Percentiles rank a stretch among this genome's conserved stretches.
Conservation (phyloP, 2,888 invertebrate species). For the Griposia aprilina region DNA sequence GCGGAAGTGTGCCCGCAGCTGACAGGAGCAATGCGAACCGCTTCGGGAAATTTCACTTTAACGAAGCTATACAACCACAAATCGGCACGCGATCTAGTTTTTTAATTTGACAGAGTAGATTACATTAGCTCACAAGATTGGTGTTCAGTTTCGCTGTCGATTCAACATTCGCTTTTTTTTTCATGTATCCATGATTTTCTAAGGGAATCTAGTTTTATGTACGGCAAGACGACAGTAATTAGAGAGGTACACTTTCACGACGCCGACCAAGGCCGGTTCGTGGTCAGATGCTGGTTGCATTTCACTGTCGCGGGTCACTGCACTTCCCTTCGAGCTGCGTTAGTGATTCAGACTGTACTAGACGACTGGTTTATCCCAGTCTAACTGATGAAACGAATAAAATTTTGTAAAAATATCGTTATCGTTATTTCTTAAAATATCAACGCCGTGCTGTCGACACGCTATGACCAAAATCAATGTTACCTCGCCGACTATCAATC, state of each 20-base stretch:
- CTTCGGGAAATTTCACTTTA: conserved; percentile 75
- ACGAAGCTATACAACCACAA: conserved; percentile 67
- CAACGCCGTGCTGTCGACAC: conserved; percentile 21
- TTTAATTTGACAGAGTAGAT: conserved; percentile 50
- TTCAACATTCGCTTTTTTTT: conserved; percentile 46
- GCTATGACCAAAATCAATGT: conserved; percentile 37
- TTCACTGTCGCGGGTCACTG: conserved; percentile 86
- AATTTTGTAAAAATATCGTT: conserved; percentile 5
- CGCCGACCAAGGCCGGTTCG: conserved; percentile 72
- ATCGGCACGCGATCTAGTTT: conserved; percentile 72
- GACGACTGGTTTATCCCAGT: conserved; percentile 25
- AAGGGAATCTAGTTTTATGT: conserved; percentile 66
- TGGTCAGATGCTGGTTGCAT: conserved; percentile 80
- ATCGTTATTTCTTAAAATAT: conserved; percentile 15
- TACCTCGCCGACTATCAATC: conserved; percentile 43
- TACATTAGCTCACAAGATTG: conserved; percentile 50
- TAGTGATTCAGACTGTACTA: conserved; percentile 33
- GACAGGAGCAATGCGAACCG: conserved; percentile 72
- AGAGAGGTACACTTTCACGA: conserved; percentile 86
- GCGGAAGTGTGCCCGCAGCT: conserved; percentile 71
- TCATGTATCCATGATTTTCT: conserved; percentile 59
- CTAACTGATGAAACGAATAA: not conserved
- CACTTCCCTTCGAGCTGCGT: conserved; percentile 68
- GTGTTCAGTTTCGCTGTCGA: conserved; percentile 54
- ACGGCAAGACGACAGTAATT: conserved; percentile 80